phyloP scores from a whole-genome alignment of 2,888 invertebrate species.

The Cephus pygmeus region DNA sequence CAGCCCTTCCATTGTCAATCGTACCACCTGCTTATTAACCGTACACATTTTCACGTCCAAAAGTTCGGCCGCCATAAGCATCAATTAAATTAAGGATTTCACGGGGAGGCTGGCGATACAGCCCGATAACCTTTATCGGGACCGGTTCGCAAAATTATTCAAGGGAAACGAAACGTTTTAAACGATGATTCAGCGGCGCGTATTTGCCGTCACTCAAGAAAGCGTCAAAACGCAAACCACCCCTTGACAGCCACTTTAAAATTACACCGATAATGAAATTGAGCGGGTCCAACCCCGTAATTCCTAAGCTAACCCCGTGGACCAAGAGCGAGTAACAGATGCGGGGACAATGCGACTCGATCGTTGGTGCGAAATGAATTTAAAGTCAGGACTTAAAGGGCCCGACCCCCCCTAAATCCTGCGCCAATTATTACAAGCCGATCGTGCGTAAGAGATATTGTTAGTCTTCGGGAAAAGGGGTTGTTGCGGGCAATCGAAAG shows the following conservation, averaged over 20 bases:
- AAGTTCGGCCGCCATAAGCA: neutral
- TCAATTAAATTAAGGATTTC: neutral
- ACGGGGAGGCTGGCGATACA: neutral
- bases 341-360: conserved; percentile 60
- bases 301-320: conserved; percentile 50
- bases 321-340: conserved; percentile 55
- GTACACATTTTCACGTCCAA: neutral
- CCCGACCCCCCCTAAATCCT: conserved; percentile 26
- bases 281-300: conserved; percentile 49
- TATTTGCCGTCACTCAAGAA: conserved; percentile 41
- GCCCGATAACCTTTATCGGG: neutral
- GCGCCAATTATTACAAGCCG: conserved; percentile 62
- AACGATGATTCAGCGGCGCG: conserved; percentile 44
- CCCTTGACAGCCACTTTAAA: conserved; percentile 64
- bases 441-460: conserved; percentile 63
- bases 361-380: conserved; percentile 63
- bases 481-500: conserved; percentile 28
- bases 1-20: neutral
- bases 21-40: neutral
- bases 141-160: conserved; percentile 15
- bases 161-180: conserved; percentile 40
- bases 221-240: conserved; percentile 47
- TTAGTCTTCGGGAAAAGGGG: conserved; percentile 43
- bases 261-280: conserved; percentile 66
- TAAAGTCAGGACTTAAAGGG: conserved; percentile 57